Percentiles rank a stretch among this genome's conserved stretches.
Conservation (phyloP, 92 coral and sea anemone genomes). For the Phenganax stokvisi region DNA sequence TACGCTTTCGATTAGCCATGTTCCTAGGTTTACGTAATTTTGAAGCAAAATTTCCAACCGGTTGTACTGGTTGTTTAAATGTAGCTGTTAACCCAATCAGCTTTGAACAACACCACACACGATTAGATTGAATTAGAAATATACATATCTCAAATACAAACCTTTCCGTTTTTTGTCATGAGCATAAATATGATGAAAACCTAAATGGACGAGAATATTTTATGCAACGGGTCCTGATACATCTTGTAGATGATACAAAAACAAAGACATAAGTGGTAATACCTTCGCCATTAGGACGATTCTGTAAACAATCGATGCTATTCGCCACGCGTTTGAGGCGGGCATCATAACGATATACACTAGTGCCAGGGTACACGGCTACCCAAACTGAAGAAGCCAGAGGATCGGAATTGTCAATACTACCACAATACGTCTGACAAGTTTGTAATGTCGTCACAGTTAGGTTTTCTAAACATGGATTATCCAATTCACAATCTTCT, state of each 20-base stretch:
- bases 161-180: slow-evolving; percentile 39
- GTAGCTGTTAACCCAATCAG: too few species aligned
- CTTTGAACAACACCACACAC: too few species aligned
- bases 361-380: slow-evolving; percentile 91
- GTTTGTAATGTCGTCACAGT: slow-evolving; percentile 88
- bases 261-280: neutral
- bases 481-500: slow-evolving; percentile 79
- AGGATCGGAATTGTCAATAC: slow-evolving; percentile 46
- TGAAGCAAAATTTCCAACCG: too few species aligned
- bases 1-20: too few species aligned
- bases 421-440: slow-evolving; percentile 66
- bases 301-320: slow-evolving; percentile 87
- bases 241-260: neutral
- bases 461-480: slow-evolving; percentile 62
- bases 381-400: slow-evolving; percentile 86
- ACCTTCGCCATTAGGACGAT: slow-evolving; percentile 85
- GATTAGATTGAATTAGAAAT: too few species aligned
- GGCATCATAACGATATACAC: slow-evolving; percentile 98
- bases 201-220: slow-evolving; percentile 14
- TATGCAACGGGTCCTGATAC: too few species aligned
- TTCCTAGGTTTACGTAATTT: too few species aligned
- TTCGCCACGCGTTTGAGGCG: slow-evolving; percentile 73
- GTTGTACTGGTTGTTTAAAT: too few species aligned
- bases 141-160: neutral
- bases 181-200: slow-evolving; percentile 42